These are phyloP conservation scores for Zingel zingel DNA, from an alignment of 2,113 vertebrate genomes.

Conservation along the genomic window DNA sequence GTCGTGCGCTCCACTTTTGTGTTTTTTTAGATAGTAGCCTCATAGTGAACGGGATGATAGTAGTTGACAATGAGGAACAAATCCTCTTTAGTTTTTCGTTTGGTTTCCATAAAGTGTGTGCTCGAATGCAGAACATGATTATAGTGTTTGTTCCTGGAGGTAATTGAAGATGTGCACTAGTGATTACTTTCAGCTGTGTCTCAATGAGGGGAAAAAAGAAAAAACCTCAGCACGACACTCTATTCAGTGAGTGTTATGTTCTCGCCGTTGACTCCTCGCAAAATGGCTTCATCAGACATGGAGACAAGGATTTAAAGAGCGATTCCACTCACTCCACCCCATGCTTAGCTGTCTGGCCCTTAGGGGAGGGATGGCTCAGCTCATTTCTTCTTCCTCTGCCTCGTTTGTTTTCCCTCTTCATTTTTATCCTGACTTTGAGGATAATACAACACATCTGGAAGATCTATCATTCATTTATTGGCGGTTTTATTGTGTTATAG, in stretches of 20 bases:
- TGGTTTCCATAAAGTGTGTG: constrained; percentile 39
- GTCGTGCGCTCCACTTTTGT: too few species aligned
- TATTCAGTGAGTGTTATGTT: constrained; percentile 15
- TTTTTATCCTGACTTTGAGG: constrained; percentile 67
- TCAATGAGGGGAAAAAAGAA: background rate
- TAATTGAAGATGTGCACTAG: constrained; percentile 76
- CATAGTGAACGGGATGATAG: background rate
- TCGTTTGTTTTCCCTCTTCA: constrained; percentile 62
- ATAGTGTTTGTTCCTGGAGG: constrained; percentile 67
- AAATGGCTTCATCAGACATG: constrained; percentile 50
- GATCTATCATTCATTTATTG: constrained; percentile 70
- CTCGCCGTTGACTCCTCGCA: constrained; percentile 13
- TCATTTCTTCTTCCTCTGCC: constrained; percentile 63
- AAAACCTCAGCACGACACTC: constrained; percentile 19
- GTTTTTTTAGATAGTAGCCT: background rate
- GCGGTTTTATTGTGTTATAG: constrained; percentile 55
- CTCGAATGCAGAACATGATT: constrained; percentile 58
- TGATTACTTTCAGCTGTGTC: constrained; percentile 80
- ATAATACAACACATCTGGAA: constrained; percentile 76
- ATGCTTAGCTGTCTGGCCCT: constrained; percentile 62
- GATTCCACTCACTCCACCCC: constrained; percentile 25
- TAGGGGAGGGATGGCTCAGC: constrained; percentile 43
- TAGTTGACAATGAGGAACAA: background rate
- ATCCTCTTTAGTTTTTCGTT: constrained; percentile 9
- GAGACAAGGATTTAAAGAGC: constrained; percentile 35